Evolutionary conservation across 2,113 vertebrate species (phyloP), one percentile per base, ranked within the genome.

Genomic region (Sialia sialis): DNA sequence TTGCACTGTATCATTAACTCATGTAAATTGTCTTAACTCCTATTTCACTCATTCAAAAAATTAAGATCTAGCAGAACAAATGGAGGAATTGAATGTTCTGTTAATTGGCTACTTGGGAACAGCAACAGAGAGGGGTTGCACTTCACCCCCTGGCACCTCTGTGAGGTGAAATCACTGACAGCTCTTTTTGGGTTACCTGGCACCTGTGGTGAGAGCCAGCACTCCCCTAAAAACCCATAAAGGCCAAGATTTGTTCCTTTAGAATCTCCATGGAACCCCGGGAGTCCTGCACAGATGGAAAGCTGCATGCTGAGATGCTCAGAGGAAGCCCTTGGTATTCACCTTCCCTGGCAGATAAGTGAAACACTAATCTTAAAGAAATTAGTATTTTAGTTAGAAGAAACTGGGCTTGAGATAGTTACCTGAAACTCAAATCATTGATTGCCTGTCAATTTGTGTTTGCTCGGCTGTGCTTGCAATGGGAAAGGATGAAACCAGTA

Each of bases 1-100:
- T 63, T 79, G 67, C 60, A 22, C 74, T 51, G 41, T 85, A 7
- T 83, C 89, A 85, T 94, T 95, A 93, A 39, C 87, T 94, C 78
- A 32, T 14, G 19, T n/a, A 79, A 85, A 95, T 96, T 52, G 27
- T 54, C 75, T 69, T n/a, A 26, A 26, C 73, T 94, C 13, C 1
- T 87, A 6, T 96, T 91, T 89, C 62, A 43, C 62, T 94, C 74
- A 66, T 89, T 95, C 68, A 94, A 60, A 92, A 94, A 93, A 93
- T 80, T 82, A 63, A 55, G 75, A 91, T 51, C 70, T 59, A 59
- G 81, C 86, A 83, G 95, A 95, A 85, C 63, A 70, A 94, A 70
- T n/a, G 59, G 52, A 73, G 60, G 81, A 59, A 66, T n/a, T 34
- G 63, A 49, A 44, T 59, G 74, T 83, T 87, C 78, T 89, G 48